phyloP scores from a whole-genome alignment of 2,797 vertebrate genomes.

The Valencia hispanica region DNA sequence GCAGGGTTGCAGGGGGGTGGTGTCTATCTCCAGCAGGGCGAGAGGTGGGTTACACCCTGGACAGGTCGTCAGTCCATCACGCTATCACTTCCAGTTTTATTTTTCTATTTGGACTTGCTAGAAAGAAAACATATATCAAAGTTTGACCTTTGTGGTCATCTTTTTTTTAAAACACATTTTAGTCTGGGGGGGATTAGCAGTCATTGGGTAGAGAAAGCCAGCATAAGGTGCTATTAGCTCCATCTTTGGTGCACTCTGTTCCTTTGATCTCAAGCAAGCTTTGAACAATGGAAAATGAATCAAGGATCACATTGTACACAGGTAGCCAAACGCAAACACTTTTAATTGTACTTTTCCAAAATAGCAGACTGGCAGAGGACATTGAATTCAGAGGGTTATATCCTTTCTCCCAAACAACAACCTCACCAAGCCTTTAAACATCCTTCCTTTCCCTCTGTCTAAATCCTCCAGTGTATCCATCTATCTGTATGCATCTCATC shows the following conservation, averaged over 20 bases:
- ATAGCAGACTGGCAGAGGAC: neutral
- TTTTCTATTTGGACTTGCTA: too few species aligned
- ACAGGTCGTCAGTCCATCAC: too few species aligned
- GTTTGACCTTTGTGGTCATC: neutral
- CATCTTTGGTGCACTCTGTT: neutral
- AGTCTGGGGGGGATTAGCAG: neutral
- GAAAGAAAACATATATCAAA: neutral
- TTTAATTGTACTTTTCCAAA: neutral
- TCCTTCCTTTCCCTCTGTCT: neutral
- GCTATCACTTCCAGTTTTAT: neutral
- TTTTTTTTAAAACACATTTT: slow-evolving; percentile 1
- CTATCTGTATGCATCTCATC: neutral
- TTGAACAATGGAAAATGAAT: slow-evolving; percentile 1
- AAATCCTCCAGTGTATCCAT: neutral
- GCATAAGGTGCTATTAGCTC: neutral
- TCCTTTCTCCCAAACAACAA: neutral
- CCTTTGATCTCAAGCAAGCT: slow-evolving; percentile 3
- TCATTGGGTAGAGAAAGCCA: neutral
- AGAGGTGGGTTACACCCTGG: too few species aligned
- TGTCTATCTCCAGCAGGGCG: too few species aligned
- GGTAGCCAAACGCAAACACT: neutral
- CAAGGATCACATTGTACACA: slow-evolving; percentile 6
- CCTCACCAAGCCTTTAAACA: neutral
- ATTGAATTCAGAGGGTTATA: neutral
- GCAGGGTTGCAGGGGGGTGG: too few species aligned